Evolutionary conservation across 2,113 vertebrate species (phyloP).

Genomic region (Columbina picui): DNA sequence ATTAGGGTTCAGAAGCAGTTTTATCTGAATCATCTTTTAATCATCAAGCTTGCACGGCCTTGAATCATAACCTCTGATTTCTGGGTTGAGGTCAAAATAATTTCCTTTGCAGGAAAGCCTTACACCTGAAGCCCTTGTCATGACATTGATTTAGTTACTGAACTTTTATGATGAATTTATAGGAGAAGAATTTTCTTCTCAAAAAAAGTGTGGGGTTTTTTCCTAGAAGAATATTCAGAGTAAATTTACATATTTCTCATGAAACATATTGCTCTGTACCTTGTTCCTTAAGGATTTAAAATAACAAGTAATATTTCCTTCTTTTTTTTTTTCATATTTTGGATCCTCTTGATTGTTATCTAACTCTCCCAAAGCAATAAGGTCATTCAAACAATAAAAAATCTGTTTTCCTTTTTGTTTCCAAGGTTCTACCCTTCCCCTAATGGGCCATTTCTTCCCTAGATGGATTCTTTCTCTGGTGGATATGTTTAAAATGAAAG

Average conservation of each 20-base stretch:
- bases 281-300: not conserved
- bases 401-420: not conserved
- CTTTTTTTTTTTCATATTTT: not conserved
- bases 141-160: conserved; percentile 42
- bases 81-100: conserved; percentile 36
- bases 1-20: conserved; percentile 6
- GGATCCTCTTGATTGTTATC: not conserved
- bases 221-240: not conserved
- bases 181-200: not conserved
- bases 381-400: not conserved
- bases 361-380: not conserved
- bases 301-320: not conserved
- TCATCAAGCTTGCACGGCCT: not conserved
- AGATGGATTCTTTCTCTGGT: not conserved
- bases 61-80: conserved; percentile 10
- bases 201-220: not conserved
- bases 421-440: not conserved
- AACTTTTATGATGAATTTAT: not conserved
- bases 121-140: conserved; percentile 22
- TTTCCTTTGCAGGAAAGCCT: conserved; percentile 34
- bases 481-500: not conserved
- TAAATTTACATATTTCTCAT: not conserved
- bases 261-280: not conserved
- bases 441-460: not conserved
- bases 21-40: conserved; percentile 17